Evolutionary conservation across 2,113 vertebrate species (phyloP).

Genomic region (Lates calcarifer): DNA sequence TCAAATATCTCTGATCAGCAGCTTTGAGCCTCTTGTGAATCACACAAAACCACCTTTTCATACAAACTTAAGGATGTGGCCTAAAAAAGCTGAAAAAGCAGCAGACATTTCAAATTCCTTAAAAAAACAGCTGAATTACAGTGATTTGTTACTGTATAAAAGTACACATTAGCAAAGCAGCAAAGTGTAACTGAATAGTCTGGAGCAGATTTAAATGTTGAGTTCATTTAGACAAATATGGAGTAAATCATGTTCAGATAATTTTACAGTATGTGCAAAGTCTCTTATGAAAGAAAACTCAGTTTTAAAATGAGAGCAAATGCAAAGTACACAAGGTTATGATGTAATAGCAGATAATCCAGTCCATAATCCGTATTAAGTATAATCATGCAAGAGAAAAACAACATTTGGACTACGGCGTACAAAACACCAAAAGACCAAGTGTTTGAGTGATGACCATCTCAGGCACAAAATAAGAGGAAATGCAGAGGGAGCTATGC

Average conservation of each 20-base stretch:
- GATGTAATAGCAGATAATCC: slow-evolving; percentile 49
- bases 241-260: neutral
- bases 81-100: neutral
- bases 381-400: slow-evolving; percentile 28
- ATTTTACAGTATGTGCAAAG: neutral
- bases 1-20: slow-evolving; percentile 11
- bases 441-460: neutral
- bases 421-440: neutral
- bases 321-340: slow-evolving; percentile 8
- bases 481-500: slow-evolving; percentile 5
- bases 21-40: neutral
- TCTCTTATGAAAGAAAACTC: neutral
- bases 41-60: neutral
- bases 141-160: too few relatives aligned
- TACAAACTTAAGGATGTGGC: neutral
- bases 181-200: neutral
- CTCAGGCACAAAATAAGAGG: neutral
- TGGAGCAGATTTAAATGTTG: neutral
- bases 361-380: slow-evolving; percentile 16
- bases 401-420: slow-evolving; percentile 29
- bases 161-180: neutral
- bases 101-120: neutral
- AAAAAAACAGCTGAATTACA: neutral
- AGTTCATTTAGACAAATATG: neutral
- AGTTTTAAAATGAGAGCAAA: slow-evolving; percentile 23